These are phyloP conservation scores for Halocaridina rubra DNA, from an alignment of 2,888 invertebrate genomes.

Conservation along the genomic window DNA sequence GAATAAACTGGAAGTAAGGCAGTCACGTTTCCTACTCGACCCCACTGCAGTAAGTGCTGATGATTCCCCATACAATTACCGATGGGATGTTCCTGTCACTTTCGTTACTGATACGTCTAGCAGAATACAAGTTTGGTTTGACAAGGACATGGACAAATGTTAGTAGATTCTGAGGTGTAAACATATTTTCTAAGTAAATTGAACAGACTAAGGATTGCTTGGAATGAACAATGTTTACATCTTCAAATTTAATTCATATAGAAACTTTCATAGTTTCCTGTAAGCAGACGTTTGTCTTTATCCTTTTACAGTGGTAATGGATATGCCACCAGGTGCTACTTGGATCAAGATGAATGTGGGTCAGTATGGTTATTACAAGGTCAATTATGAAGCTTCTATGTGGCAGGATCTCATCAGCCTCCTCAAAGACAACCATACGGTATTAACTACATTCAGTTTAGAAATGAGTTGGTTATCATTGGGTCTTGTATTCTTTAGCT, in stretches of 20 bases:
- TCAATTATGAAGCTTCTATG: slow-evolving; percentile 79
- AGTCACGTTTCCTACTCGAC: slow-evolving; percentile 81
- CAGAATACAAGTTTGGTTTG: slow-evolving; percentile 68
- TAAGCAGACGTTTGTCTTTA: too few species aligned
- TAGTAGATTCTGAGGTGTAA: too few species aligned
- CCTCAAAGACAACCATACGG: slow-evolving; percentile 69
- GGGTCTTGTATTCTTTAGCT: too few species aligned
- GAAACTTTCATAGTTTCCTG: too few species aligned
- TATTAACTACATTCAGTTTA: too few species aligned
- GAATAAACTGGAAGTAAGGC: slow-evolving; percentile 72
- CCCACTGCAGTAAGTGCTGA: slow-evolving; percentile 70
- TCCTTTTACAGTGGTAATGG: slow-evolving; percentile 62
- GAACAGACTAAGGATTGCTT: too few species aligned
- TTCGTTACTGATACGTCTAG: slow-evolving; percentile 71
- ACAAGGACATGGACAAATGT: slow-evolving; percentile 66
- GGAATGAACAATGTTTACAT: too few species aligned
- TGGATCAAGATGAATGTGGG: slow-evolving; percentile 89
- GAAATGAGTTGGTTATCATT: too few species aligned
- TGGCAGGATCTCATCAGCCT: slow-evolving; percentile 74
- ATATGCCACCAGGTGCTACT: slow-evolving; percentile 65
- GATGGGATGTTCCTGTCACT: slow-evolving; percentile 88
- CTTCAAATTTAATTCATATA: too few species aligned
- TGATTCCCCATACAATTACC: slow-evolving; percentile 72
- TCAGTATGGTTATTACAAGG: slow-evolving; percentile 89
- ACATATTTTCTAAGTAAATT: too few species aligned